Evolutionary conservation across 2,888 invertebrate genomes (phyloP), one percentile per base, ranked within the genome.

Genomic region (Dryobota labecula): DNA sequence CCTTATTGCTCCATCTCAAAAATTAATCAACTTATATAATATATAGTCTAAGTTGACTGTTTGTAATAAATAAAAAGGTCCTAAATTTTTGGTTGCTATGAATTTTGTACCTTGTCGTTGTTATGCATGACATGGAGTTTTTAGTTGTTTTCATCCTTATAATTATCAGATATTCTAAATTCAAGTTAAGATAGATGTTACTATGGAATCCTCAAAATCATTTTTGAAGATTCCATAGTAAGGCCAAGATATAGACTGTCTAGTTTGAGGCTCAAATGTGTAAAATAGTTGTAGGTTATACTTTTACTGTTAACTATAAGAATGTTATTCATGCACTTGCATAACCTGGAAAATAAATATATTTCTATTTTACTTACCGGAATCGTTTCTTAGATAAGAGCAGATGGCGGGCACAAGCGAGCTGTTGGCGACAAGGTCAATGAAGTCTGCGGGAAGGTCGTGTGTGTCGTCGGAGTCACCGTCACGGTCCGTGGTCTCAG

Each of bases 331-430:
- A n/a, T n/a, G 13, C 30, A 30, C 2, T 13, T n/a, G 13, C n/a
- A 54, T 56, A 30, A 20, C 20, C 7, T 20, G 20, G 20, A 54
- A 30, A 33, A 56, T n/a, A 15, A 33, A 56, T n/a, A 57, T 24
- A 36, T 24, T 36, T 57, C 0, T 24, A 30, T 36, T 38, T 58
- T 38, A 18, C 41, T 65, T 18, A 68, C 68, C 97, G 24, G 99
- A 99, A 94, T 99, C 99, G 89, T 99, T 99, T 85, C 99, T 96
- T 67, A 99, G 96, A 90, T 99, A 99, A 0, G 98, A 98, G 87
- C 98, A 98, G 38, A 99, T 96, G 33, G 98, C 98, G 30, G 98
- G 98, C 77, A 99, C 96, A 30, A 99, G 96, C 87, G 98, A 98
- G 74, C 99, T 99, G 89, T 97, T 97, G 56, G 97, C 97, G 27